Evolutionary conservation across 1,140 invertebrate genomes (phyloP), one percentile per base, ranked within the genome.

Genomic region (Papilio aristodemus): DNA sequence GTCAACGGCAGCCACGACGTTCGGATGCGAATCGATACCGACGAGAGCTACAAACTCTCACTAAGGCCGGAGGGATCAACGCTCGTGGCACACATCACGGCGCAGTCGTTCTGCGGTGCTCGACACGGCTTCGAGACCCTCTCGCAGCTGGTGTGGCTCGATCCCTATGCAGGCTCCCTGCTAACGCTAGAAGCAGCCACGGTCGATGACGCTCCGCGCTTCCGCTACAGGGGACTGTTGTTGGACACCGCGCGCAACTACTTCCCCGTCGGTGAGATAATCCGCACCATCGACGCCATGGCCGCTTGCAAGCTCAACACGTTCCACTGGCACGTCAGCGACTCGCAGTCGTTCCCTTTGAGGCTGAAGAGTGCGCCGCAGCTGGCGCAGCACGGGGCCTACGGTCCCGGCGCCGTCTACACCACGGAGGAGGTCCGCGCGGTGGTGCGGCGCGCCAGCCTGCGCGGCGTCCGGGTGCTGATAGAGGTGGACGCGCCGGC

Each of bases 261-360:
- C 80, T 94, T 97, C 73, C 93, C 95, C 0, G 85, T 96, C 4
- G 81, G 90, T 1, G 92, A 94, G 38, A 93, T 97, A n/a, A 92
- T 94, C 72, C 91, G 94, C 14, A 95, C 95, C 0, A 92, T 97
- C 14, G 94, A 96, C 67, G 96, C 93, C 0, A 96, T 97, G 94
- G 94, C 95, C 2, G 93, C 95, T 13, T 93, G 93, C 68, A 97
- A 97, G 89, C 90, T 97, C 60, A 97, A 97, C 89, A 95, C 95
- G 8, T 94, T 97, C 67, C 96, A 97, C 85, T 97, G 96, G 96
- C 96, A 97, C 79, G 93, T 95, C 0, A 96, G 95, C 1, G 96
- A 97, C 81, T 94, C 95, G 0, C 96, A 97, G 76, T 96, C 96
- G 77, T 97, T 97, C 86, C 96, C 96, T 0, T 93, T 97, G 71